Evolutionary conservation across 2,797 vertebrate species (phyloP), one percentile per base, ranked within the genome.

Genomic region (Pampus argenteus): DNA sequence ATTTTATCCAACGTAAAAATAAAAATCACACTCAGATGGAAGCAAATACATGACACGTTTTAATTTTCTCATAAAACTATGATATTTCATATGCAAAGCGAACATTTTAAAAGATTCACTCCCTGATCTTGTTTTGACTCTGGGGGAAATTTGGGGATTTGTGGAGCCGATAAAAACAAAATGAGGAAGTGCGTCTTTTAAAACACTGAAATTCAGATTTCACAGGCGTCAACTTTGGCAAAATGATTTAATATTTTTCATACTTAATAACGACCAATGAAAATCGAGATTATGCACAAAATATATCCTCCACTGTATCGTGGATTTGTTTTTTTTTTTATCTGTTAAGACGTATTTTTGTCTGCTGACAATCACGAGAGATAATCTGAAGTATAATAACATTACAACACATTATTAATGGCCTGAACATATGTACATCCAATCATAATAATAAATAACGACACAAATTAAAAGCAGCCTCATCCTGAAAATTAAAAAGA

Each of bases 401-500:
- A 76, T 68, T 60, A 82, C 58, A 73, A 61, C 55, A 60, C 26
- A 49, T 65, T 28, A 61, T 56, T 0, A 73, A 80, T 57, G 44
- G 52, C 69, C 68, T 60, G 3, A 66, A 59, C 67, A 36, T 28
- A 51, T 47, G 69, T 61, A 76, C 64, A 77, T 48, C 82, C 69
- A 85, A 47, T 70, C 51, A 44, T 17, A 78, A 81, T 66, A 83
- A 85, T 85, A 86, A 87, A 84, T 77, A 74, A 70, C 6, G 6
- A 81, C 62, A 45, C 58, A 69, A 66, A 59, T 61, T 31, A 59
- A 10, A 75, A 78, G 75, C 75, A 84, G 71, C 71, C 69, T 79
- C 42, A 38, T 66, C 23, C 50, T 64, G 18, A 47, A 26, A 38
- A n/a, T 38, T 5, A n/a, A 47, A 66, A 75, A 54, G 0, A 38